A percentile compares a stretch with the other conserved stretches of the same genome.
Conservation (phyloP, 2,113 vertebrate genomes). For the Chascanopsetta lugubris region DNA sequence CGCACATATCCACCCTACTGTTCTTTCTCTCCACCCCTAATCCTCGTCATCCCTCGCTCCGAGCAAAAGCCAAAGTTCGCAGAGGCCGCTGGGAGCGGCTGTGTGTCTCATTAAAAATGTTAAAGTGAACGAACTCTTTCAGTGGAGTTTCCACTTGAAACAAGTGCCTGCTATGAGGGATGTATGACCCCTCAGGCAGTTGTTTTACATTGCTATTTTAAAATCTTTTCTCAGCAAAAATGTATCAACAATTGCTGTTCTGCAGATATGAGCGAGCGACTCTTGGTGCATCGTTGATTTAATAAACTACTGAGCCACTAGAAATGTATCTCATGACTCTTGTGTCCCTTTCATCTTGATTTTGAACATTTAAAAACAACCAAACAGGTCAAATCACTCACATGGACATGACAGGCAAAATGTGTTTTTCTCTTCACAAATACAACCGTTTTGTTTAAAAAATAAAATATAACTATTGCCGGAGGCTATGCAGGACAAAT, state of each 20-base stretch:
- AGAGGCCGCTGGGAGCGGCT: constrained; percentile 35
- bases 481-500: neutral
- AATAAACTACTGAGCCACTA: constrained; percentile 30
- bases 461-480: neutral
- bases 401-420: neutral
- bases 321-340: constrained; percentile 30
- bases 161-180: constrained; percentile 12
- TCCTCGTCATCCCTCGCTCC: constrained; percentile 52
- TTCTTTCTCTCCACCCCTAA: constrained; percentile 36
- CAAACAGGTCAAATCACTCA: constrained; percentile 27
- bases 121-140: constrained; percentile 50
- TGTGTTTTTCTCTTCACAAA: neutral
- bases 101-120: constrained; percentile 57
- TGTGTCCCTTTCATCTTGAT: constrained; percentile 31
- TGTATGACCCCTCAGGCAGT: constrained; percentile 1
- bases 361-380: constrained; percentile 44
- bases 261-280: constrained; percentile 7
- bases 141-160: constrained; percentile 17
- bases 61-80: constrained; percentile 48
- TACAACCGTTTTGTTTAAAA: neutral
- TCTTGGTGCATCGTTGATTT: constrained; percentile 11
- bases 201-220: neutral
- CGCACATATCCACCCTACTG: constrained; percentile 38
- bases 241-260: constrained; percentile 15
- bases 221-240: constrained; percentile 28